phyloP scores from a whole-genome alignment of 2,797 vertebrate genomes.

The Dendrocincla fuliginosa region DNA sequence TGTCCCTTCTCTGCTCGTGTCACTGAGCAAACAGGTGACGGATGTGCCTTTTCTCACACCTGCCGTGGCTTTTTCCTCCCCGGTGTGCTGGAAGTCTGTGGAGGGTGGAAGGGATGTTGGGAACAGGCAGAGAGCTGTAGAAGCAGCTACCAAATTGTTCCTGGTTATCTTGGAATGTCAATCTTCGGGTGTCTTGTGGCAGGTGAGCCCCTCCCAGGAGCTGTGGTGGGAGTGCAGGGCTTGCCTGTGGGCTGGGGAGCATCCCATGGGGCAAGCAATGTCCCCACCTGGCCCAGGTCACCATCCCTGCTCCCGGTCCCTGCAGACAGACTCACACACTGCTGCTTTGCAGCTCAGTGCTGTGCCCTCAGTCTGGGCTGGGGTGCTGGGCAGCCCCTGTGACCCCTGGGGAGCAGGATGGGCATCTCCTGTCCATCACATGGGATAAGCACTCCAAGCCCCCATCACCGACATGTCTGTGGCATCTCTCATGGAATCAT shows the following conservation, averaged over 20 bases:
- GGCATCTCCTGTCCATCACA: background rate
- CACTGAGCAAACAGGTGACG: background rate
- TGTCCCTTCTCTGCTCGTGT: background rate
- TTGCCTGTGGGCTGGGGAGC: background rate
- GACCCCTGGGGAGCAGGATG: background rate
- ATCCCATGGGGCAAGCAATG: fast-evolving
- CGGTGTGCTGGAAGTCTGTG: fast-evolving
- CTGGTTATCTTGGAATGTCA: fast-evolving
- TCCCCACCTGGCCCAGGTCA: background rate
- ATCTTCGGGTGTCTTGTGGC: fast-evolving
- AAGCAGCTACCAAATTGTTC: background rate
- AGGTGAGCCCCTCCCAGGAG: background rate
- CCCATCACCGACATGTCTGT: background rate
- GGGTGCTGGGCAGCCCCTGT: background rate
- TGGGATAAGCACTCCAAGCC: background rate
- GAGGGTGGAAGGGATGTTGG: fast-evolving
- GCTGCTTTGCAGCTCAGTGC: background rate
- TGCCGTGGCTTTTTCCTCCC: background rate
- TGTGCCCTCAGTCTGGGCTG: background rate
- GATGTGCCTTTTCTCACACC: background rate
- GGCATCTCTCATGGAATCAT: background rate
- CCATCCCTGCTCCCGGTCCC: background rate
- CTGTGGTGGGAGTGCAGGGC: background rate
- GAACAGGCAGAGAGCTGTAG: background rate
- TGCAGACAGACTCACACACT: fast-evolving